Evolutionary conservation across 2,113 vertebrate genomes (phyloP).

Genomic region (Amphiprion ocellaris): DNA sequence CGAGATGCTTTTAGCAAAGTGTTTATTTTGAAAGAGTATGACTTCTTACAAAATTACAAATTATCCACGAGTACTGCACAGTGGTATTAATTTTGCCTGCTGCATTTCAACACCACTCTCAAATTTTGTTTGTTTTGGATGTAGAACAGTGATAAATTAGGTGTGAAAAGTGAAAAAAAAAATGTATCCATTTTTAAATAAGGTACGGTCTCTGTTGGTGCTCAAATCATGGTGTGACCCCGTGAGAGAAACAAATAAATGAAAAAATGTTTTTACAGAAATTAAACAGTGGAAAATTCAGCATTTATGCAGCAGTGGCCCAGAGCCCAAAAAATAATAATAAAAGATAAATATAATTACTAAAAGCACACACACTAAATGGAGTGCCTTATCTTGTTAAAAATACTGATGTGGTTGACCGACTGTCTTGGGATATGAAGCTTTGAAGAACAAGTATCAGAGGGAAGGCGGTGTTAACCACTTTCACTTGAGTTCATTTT

Average conservation of each 20-base stretch:
- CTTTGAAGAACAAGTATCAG: conserved; percentile 2
- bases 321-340: not conserved
- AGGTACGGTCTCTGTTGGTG: not conserved
- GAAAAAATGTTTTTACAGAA: no score
- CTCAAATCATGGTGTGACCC: not conserved
- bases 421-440: conserved; percentile 7
- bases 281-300: not conserved
- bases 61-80: not conserved
- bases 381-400: conserved; percentile 11
- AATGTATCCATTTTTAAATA: not conserved
- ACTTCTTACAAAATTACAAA: conserved; percentile 4
- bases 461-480: not conserved
- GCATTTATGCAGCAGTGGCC: not conserved
- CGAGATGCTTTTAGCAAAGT: not conserved
- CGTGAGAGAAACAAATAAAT: not conserved
- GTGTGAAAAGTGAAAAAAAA: not conserved
- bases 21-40: not conserved
- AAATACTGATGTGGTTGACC: not conserved
- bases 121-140: not conserved
- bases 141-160: not conserved
- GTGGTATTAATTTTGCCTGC: not conserved
- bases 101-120: not conserved
- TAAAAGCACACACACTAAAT: not conserved
- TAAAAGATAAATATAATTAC: conserved; percentile 18
- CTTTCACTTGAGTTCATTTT: conserved; percentile 1